Base-by-base conservation (phyloP, 2,888 invertebrate species). In the Caenorhabditis sp. region DNA sequence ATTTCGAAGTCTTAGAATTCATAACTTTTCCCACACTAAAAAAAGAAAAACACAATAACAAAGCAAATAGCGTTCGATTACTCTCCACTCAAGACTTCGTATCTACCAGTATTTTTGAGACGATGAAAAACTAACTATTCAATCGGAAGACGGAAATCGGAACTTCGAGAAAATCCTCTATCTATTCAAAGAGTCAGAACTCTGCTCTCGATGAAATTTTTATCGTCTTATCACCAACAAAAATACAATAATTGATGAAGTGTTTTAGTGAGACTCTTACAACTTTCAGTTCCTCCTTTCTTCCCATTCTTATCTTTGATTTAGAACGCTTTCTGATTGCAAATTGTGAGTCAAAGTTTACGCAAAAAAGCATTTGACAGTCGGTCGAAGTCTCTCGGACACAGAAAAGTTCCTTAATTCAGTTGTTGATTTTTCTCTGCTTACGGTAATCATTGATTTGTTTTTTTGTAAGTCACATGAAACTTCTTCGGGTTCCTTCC, bases 241-340 rank as follows among this genome's bases (percentile, higher is more conserved):
- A n/a, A n/a, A n/a, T n/a, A n/a, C n/a, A 26, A 44, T 61, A 41
- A 61, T 41, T 61, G 61, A 44, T 63, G 26, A 26, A 19, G 38
- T 41, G 24, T 41, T 41, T 10, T 47, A 47, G 47, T 38, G 24
- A 61, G 10, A 7, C 38, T 38, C 38, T 41, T 61, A 61, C 41
- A 61, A 61, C 41, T 24, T 41, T 41, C 24, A 41, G 8, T 41
- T 22, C 61, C 41, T 22, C 5, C 38, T 41, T 14, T 38, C 38
- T 38, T 19, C 12, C 6, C 6, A 7, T 38, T 59, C 24, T 61
- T 61, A 38, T 61, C 41, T 38, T 61, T 41, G 19, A 58, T 16
- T 58, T 26, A 58, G 31, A 41, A 61, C 61, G 24, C 10, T 59
- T 35, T 38, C 22, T 6, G 19, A 19, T 44, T 44, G n/a, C 44